Percentiles rank a stretch among this genome's conserved stretches.
Conservation (phyloP, 1,140 invertebrate species). For the Drosophila ogumai region DNA sequence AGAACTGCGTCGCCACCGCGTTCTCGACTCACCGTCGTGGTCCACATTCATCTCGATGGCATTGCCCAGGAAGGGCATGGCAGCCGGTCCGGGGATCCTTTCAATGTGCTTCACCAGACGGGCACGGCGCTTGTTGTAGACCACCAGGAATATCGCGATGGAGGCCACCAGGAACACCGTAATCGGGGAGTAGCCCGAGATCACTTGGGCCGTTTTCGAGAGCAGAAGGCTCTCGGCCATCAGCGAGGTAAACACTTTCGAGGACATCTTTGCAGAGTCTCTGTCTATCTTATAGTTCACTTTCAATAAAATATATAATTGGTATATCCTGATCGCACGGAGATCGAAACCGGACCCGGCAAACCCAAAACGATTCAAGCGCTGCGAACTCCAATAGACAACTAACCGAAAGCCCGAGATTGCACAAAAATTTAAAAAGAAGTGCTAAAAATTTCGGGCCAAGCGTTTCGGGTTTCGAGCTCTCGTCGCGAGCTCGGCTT, state of each 20-base stretch:
- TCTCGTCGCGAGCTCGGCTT: constrained; percentile 60
- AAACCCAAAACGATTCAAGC: constrained; percentile 48
- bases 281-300: constrained; percentile 7
- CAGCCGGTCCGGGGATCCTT: constrained; percentile 87
- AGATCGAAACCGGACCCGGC: constrained; percentile 40
- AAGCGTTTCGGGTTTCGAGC: constrained; percentile 63
- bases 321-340: constrained; percentile 30
- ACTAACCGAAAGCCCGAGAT: constrained; percentile 80
- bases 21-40: constrained; percentile 84
- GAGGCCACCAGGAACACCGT: constrained; percentile 70
- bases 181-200: constrained; percentile 76
- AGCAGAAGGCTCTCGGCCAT: constrained; percentile 81
- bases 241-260: constrained; percentile 71
- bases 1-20: background rate
- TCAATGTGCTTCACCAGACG: constrained; percentile 85
- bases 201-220: constrained; percentile 66
- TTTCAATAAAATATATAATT: constrained; percentile 6
- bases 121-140: constrained; percentile 84
- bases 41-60: constrained; percentile 86
- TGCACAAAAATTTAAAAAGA: constrained; percentile 85
- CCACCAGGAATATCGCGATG: constrained; percentile 66
- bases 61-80: constrained; percentile 87
- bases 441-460: constrained; percentile 79
- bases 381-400: constrained; percentile 78
- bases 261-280: constrained; percentile 61